Evolutionary conservation across 2,113 vertebrate genomes (phyloP), one percentile per base, ranked within the genome.

Genomic region (Xerus inauris): DNA sequence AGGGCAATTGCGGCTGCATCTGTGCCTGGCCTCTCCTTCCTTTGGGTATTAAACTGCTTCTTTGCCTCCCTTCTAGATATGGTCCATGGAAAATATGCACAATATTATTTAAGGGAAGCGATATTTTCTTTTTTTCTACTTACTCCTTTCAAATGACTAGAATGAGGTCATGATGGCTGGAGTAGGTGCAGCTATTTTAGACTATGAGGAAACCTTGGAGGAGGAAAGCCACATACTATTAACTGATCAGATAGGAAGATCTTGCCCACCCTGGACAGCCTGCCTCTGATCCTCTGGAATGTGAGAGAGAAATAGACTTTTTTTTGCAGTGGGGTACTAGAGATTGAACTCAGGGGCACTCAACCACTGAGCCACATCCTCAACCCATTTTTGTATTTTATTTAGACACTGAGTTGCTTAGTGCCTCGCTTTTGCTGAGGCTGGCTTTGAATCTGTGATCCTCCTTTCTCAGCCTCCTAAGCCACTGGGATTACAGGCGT

Each of bases 61-160:
- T 42, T 91, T 76, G n/a, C 26, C 30, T 87, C 57, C 47, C 38
- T 88, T 73, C 38, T 94, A 76, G 57, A 90, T 80, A 64, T 14
- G 81, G 82, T 75, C 64, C 49, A 32, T n/a, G 40, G 47, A 76
- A 94, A 87, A 77, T 57, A 65, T 77, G 51, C 80, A 72, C 94
- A 84, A 62, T 40, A 8, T 75, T 79, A 94, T 87, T 84, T 69
- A 91, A 82, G 83, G 28, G 67, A 82, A 89, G 85, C 10, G 6
- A 8, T n/a, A 1, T 40, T 83, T 95, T 49, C 14, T 92, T 67
- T 67, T 84, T 35, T 3, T 26, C 51, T n/a, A 45, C 11, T 51
- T 79, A 59, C 28, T 82, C 54, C 54, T 96, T 82, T 94, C 69
- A 80, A 80, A 54, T 42, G 76, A 10, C 22, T 67, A 32, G 86